Evolutionary conservation across 2,888 invertebrate species (phyloP), one percentile per base, ranked within the genome.

Genomic region (Noctua janthina): DNA sequence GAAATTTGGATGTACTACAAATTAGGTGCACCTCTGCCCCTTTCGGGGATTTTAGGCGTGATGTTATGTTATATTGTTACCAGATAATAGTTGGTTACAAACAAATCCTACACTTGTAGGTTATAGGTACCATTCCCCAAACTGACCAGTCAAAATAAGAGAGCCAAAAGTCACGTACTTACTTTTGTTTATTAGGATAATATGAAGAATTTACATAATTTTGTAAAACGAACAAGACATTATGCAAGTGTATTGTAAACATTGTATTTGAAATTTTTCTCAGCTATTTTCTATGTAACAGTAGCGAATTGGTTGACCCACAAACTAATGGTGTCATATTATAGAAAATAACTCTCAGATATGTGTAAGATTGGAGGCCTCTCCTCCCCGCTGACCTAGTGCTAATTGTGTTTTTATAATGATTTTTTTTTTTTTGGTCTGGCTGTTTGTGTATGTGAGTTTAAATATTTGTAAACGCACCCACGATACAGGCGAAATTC

Each of bases 181-280:
- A 56, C 67, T 59, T 39, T 59, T 76, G 35, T 76, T 51, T 43
- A 39, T 67, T 20, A 67, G 39, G 17, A 51, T 54, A 70, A 39
- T 29, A 39, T 56, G 8, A 2, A 7, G 6, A 35, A 64, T 82
- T 70, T 35, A 68, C 75, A 69, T 70, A 73, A 68, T 76, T 81
- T 76, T 74, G 70, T 72, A 66, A 81, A 81, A 74, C 71, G 68
- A 71, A 74, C 29, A 72, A 35, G 10, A 54, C 8, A n/a, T 81
- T 79, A 76, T 54, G 80, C 54, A 88, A 88, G 17, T 51, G 79
- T 73, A 77, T 78, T 79, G 76, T 86, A 68, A 78, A 79, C 39
- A 73, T 74, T 73, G 39, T n/a, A 29, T 82, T 76, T 49, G 49
- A 0, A 39, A 54, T 56, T 73, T 76, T 79, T 83, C 76, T 29